Evolutionary conservation across 2,797 vertebrate genomes (phyloP).

Genomic region (Anolis apletophallus): DNA sequence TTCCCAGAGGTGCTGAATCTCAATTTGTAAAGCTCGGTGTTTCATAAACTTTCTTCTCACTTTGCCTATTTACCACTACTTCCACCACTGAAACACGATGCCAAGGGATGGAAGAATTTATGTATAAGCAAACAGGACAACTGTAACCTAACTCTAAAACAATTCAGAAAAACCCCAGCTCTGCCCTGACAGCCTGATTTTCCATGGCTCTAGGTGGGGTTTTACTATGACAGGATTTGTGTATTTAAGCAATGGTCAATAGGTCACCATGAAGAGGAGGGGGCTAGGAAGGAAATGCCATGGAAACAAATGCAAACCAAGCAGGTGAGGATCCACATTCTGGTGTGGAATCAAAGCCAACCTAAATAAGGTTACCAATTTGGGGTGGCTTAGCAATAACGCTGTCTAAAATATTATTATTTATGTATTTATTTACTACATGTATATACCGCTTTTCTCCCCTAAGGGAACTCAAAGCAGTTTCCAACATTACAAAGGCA

Average conservation of each 20-base stretch:
- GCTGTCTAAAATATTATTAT: not conserved
- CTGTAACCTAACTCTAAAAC: constrained; percentile 63
- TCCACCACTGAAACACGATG: constrained; percentile 29
- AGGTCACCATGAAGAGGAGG: not conserved
- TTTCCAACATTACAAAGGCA: no score
- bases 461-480: no score
- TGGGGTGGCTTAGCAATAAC: not conserved
- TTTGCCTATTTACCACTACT: no score
- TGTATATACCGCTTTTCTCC: no score
- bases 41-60: no score
- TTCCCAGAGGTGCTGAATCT: no score
- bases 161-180: constrained; percentile 23
- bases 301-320: not conserved
- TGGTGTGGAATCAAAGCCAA: not conserved
- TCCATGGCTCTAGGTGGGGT: not conserved
- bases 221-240: not conserved
- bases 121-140: constrained; percentile 14
- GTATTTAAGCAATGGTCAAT: not conserved
- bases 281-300: not conserved
- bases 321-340: not conserved
- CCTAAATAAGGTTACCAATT: not conserved
- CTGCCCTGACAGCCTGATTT: constrained; percentile 1
- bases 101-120: constrained; percentile 41
- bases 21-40: no score
- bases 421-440: no score